A percentile compares a stretch with the other conserved stretches of the same genome.
Conservation (phyloP, 2,113 vertebrate species). For the Campylorhamphus procurvoides region DNA sequence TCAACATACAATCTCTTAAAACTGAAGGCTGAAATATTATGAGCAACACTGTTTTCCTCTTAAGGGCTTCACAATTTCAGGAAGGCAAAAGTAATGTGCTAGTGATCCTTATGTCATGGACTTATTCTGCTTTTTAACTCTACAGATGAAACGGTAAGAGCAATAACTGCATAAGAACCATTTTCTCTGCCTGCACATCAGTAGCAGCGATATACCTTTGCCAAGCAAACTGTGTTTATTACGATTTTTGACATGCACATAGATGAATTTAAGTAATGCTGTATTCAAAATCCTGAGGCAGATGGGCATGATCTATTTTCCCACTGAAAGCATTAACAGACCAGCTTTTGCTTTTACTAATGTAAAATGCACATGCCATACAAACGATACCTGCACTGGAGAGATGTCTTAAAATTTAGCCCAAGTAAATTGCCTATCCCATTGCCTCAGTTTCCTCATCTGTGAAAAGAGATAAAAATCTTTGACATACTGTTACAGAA, state of each 20-base stretch:
- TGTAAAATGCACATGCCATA: background rate
- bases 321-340: background rate
- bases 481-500: background rate
- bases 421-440: background rate
- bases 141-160: background rate
- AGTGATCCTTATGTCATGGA: background rate
- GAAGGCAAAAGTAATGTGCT: background rate
- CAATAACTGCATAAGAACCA: background rate
- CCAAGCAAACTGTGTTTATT: background rate
- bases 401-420: background rate
- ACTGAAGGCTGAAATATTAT: background rate
- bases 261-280: background rate
- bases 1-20: background rate
- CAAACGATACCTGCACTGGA: background rate
- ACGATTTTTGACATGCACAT: background rate
- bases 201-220: background rate
- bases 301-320: background rate
- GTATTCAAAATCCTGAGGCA: background rate
- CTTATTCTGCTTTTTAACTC: background rate
- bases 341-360: background rate
- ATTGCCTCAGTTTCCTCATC: background rate
- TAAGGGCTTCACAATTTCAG: background rate
- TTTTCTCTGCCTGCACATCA: background rate
- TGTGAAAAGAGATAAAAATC: background rate
- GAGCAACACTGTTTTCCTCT: background rate